Conservation (phyloP, 2,113 vertebrate species). For the Protomyctophum bolini region DNA sequence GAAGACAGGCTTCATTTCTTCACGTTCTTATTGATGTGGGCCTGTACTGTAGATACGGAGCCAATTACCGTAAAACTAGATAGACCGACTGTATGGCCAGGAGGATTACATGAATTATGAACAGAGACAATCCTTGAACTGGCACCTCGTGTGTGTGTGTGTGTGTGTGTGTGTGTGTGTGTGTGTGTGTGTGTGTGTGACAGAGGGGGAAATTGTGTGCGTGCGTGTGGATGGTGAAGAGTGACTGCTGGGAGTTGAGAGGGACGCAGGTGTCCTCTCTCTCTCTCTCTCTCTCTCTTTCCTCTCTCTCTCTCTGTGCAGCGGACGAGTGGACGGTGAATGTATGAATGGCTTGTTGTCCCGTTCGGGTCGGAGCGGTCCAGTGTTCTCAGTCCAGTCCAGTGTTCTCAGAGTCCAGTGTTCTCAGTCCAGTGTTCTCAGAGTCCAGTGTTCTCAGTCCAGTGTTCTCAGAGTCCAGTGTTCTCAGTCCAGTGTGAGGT, state of each 20-base stretch:
- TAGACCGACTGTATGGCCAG: not conserved
- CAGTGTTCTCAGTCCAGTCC: conserved; percentile 40
- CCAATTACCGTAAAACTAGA: too few species aligned
- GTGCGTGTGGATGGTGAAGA: not conserved
- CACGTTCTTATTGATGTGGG: too few species aligned
- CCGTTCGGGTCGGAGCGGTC: conserved; percentile 24
- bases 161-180: not conserved
- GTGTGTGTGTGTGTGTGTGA: not conserved
- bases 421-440: conserved; percentile 34
- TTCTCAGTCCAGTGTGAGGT: not conserved
- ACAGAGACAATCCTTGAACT: not conserved
- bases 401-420: conserved; percentile 32
- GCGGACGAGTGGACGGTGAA: conserved; percentile 43
- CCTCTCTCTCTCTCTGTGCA: conserved; percentile 23
- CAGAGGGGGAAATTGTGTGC: not conserved
- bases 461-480: conserved; percentile 32
- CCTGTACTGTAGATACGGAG: too few species aligned
- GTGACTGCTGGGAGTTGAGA: conserved; percentile 6
- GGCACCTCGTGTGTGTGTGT: not conserved
- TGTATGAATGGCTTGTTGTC: conserved; percentile 38
- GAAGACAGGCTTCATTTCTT: too few species aligned
- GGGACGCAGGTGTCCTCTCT: conserved; percentile 49
- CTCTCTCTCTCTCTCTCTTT: conserved; percentile 22
- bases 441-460: conserved; percentile 36
- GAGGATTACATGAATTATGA: not conserved